phyloP scores from a whole-genome alignment of 2,888 invertebrate genomes.

The Spisula subtruncata region DNA sequence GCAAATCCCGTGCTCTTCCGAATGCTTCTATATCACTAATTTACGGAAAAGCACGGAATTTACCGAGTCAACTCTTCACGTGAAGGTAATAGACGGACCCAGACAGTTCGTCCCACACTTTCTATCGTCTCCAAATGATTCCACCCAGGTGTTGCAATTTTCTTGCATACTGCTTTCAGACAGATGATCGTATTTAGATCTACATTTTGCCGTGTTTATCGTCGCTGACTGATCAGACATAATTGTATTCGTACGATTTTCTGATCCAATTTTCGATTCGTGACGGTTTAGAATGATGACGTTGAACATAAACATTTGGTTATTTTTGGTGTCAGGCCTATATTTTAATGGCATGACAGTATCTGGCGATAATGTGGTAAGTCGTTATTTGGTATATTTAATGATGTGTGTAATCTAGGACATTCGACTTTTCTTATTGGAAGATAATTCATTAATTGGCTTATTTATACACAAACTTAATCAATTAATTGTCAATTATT shows the following conservation, averaged over 20 bases:
- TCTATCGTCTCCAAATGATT: neutral
- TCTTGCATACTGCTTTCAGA: no score
- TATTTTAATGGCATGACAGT: neutral
- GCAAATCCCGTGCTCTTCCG: no score
- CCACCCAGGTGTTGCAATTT: no score
- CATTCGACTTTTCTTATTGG: no score
- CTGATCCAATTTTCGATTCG: no score
- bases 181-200: no score
- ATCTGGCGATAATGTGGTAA: slow-evolving; percentile 7
- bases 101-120: neutral
- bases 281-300: neutral
- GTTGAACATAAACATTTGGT: neutral
- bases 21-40: no score
- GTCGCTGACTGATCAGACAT: no score
- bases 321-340: neutral
- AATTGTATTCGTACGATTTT: no score
- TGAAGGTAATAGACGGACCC: slow-evolving; percentile 1
- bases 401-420: neutral
- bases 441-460: neutral
- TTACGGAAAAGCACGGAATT: neutral
- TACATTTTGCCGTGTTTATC: no score
- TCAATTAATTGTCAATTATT: neutral
- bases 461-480: neutral
- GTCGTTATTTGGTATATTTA: neutral
- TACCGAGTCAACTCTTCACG: neutral